phyloP scores from a whole-genome alignment of 2,888 invertebrate species.

The Cephus pulcher region DNA sequence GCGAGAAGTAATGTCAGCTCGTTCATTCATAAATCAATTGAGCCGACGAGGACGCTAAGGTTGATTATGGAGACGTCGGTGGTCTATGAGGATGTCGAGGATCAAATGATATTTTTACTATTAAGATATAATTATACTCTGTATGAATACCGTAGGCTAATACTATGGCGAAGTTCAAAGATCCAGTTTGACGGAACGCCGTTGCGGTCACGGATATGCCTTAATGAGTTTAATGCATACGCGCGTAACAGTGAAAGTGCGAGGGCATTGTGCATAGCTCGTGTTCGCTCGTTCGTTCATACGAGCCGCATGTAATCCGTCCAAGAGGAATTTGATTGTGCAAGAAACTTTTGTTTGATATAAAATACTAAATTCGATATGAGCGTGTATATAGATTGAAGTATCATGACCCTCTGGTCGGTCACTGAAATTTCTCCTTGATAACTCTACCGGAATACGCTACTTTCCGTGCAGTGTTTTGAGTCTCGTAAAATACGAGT shows the following conservation, averaged over 20 bases:
- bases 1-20: too few relatives aligned
- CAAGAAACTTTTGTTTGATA: not conserved
- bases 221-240: not conserved
- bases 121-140: slow-evolving; percentile 12
- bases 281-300: not conserved
- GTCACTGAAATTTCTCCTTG: not conserved
- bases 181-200: not conserved
- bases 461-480: not conserved
- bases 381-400: not conserved
- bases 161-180: not conserved
- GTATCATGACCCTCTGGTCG: not conserved
- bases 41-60: too few relatives aligned
- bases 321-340: not conserved
- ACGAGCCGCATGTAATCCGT: not conserved
- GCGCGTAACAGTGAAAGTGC: slow-evolving; percentile 6
- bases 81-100: not conserved
- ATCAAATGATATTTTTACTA: slow-evolving; percentile 6
- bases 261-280: slow-evolving; percentile 3
- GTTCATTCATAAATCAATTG: too few relatives aligned
- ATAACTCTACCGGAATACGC: not conserved
- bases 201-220: slow-evolving; percentile 4
- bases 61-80: not conserved
- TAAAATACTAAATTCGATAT: not conserved
- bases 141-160: not conserved
- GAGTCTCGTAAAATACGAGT: not conserved